Conservation (phyloP, 1,140 invertebrate species). For the Saccostrea cuccullata region DNA sequence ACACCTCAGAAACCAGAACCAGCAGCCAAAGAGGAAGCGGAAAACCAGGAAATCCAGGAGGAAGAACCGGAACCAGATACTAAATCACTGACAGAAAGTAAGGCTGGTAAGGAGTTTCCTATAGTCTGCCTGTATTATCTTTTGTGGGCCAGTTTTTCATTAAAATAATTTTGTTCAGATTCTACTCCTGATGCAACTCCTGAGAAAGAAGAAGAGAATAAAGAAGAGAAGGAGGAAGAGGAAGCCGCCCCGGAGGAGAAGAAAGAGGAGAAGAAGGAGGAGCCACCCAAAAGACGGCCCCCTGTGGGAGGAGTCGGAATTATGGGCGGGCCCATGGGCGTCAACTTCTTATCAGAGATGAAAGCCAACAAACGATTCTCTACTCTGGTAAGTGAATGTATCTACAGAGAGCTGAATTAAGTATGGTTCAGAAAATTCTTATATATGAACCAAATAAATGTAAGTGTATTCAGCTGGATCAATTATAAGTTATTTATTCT, state of each 20-base stretch:
- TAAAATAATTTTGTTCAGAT: neutral
- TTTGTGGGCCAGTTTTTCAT: no score
- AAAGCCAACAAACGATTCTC: constrained; percentile 25
- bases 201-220: constrained; percentile 12
- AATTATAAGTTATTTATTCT: neutral
- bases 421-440: neutral
- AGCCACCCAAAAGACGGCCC: constrained; percentile 8
- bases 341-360: constrained; percentile 14
- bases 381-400: neutral
- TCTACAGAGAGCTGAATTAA: neutral
- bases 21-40: neutral
- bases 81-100: neutral
- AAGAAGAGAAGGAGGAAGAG: constrained; percentile 24
- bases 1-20: neutral
- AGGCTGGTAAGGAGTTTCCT: neutral
- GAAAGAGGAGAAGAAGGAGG: constrained; percentile 22
- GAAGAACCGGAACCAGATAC: constrained; percentile 17
- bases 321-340: neutral
- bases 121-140: no score
- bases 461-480: neutral
- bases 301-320: constrained; percentile 41
- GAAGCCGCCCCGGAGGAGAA: neutral
- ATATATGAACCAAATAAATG: neutral
- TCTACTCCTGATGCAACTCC: neutral
- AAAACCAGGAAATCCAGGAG: neutral